Evolutionary conservation across 2,797 vertebrate species (phyloP), one percentile per base, ranked within the genome.

Genomic region (Mus minutoides): DNA sequence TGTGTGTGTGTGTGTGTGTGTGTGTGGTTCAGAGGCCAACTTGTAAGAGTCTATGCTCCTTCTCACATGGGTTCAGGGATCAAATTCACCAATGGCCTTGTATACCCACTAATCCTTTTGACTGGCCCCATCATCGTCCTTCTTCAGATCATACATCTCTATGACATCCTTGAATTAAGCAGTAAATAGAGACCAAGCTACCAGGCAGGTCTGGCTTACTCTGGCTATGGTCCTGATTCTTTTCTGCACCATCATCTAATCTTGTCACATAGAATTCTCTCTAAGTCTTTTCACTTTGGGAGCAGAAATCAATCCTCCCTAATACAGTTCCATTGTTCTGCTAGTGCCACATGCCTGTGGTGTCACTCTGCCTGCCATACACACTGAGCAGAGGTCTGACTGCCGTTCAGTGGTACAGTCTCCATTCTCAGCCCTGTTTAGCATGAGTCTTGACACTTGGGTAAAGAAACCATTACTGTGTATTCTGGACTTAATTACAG

Each of bases 261-360:
- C 29, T 29, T 78, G 11, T 34, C 19, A 49, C 46, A 52, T 40
- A 56, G 34, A 58, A 58, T 52, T 76, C 21, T 56, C 88, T 67
- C 49, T 83, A 34, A n/a, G 54, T 49, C 46, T 60, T 54, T 52
- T 86, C 26, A 0, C 37, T 37, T 58, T 37, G 52, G 54, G 29
- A 37, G 34, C 34, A 80, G 34, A 80, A 58, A n/a, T 37, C 34
- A 26, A 26, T 58, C n/a, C 21, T 80, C n/a, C 3, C 12, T 26
- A 26, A 0, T 14, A 1, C 11, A 78, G 6, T 37, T 22, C 37
- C 22, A 54, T 0, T 58, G 6, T 19, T 16, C 37, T 60, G 9
- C 29, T 46, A 10, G 52, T n/a, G 1, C 5, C 13, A 1, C 9
- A 31, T 34, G 46, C 24, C 67, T 56, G 26, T 52, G 12, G 12